Conservation (phyloP, 2,888 invertebrate genomes). For the Gymnocheta viridis region DNA sequence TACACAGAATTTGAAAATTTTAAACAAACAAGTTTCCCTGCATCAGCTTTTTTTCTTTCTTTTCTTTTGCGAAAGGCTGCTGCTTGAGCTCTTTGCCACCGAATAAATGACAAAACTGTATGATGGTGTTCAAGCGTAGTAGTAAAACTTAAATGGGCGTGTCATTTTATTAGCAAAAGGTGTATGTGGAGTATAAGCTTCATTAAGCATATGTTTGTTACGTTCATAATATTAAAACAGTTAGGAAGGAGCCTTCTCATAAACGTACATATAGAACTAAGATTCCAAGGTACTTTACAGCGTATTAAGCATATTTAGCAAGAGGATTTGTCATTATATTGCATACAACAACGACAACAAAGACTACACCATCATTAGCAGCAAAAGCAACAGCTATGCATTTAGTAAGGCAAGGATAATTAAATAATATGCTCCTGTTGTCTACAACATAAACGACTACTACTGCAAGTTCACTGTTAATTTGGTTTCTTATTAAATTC, state of each 20-base stretch:
- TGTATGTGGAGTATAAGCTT: conserved; percentile 76
- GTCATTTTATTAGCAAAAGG: conserved; percentile 52
- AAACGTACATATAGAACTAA: conserved; percentile 16
- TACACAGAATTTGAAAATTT: conserved; percentile 9
- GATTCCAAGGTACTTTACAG: conserved; percentile 62
- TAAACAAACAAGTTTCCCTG: conserved; percentile 37
- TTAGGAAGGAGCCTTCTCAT: conserved; percentile 26
- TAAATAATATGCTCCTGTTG: conserved; percentile 74
- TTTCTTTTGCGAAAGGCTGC: not conserved
- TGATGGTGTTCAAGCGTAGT: not conserved
- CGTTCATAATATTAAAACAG: conserved; percentile 36
- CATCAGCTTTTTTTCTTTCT: not conserved
- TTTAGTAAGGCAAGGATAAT: conserved; percentile 75
- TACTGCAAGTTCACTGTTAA: conserved; percentile 42
- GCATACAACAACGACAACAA: conserved; percentile 56
- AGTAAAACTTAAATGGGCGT: conserved; percentile 61
- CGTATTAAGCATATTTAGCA: conserved; percentile 80
- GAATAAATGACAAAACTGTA: conserved; percentile 38
- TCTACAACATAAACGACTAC: conserved; percentile 5
- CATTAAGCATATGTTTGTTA: conserved; percentile 77
- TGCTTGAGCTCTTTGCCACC: conserved; percentile 9
- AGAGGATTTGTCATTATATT: conserved; percentile 79
- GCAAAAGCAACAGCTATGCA: conserved; percentile 30
- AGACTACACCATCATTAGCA: not conserved
- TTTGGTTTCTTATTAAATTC: conserved; percentile 59